Evolutionary conservation across 2,888 invertebrate genomes (phyloP), one percentile per base, ranked within the genome.

Genomic region (Galerucella calmariensis): DNA sequence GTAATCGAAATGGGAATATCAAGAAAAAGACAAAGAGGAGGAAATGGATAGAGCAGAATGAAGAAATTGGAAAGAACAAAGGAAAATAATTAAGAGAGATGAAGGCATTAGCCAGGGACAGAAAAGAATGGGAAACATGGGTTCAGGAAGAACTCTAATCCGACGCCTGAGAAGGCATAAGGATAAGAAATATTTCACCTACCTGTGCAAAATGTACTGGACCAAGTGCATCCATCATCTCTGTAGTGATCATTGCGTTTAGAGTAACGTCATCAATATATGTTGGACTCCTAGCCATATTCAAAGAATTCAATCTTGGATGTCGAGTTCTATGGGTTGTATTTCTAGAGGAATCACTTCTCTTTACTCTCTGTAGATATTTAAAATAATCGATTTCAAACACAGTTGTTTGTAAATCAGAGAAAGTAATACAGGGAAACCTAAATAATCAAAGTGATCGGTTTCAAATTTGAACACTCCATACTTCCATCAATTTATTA

Each of bases 211-310:
- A 79, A 69, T 81, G 80, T 56, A 80, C 69, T 0, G 81, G 80
- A 24, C 79, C 81, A 14, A 82, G 75, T 24, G 80, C 77, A 44
- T 81, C 81, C 74, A 79, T 74, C 79, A 79, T 77, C 8, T 77
- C 77, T 53, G 75, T 79, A 6, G 77, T 74, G 51, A 82, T 80
- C 80, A 82, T 81, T 5, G 81, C 79, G 46, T 80, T 80, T 48
- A 82, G 67, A 6, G 82, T 79, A 41, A 79, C 77, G 67, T 80
- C 81, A 69, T 82, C 81, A 27, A 82, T 75, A 61, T 80, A 82
- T 0, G 80, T 62, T 2, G 79, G 78, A 58, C 75, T 77, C 72
- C 78, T 77, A 63, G 73, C 63, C 14, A 77, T 73, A 65, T 73
- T 78, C 35, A 73, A 65, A 20, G 77, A 75, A 63, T 74, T 76